Conservation (phyloP, 2,113 vertebrate species). For the Psammodynastes pulverulentus region DNA sequence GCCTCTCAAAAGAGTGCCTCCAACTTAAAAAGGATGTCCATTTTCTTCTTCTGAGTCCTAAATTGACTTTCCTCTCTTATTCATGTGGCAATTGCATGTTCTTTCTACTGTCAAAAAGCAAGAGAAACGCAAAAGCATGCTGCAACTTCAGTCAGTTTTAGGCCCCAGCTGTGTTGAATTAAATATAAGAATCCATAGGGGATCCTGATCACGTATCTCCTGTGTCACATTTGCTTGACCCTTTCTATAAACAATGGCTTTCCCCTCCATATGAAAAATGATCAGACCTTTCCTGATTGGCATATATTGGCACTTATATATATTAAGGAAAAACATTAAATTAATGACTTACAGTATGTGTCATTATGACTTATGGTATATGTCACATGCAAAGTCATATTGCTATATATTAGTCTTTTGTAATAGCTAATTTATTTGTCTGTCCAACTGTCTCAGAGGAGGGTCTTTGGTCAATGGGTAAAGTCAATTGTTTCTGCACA, state of each 20-base stretch:
- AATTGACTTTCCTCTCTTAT: neutral
- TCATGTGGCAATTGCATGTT: neutral
- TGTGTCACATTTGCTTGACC: neutral
- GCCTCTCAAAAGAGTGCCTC: neutral
- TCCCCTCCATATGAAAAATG: neutral
- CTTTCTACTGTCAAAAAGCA: neutral
- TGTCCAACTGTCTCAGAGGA: neutral
- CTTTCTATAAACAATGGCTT: neutral
- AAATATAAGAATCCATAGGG: neutral
- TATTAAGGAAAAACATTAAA: neutral
- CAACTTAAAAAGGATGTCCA: neutral
- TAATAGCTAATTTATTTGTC: neutral
- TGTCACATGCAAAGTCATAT: neutral
- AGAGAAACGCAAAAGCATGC: neutral
- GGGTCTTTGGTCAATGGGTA: neutral
- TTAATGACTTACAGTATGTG: neutral
- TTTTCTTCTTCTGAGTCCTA: neutral
- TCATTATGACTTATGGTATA: neutral
- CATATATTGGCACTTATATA: neutral
- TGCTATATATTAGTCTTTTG: neutral
- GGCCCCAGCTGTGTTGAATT: neutral
- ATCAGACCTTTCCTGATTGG: neutral
- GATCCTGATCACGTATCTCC: neutral
- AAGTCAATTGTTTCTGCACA: neutral
- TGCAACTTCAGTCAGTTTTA: neutral